Percentiles rank a stretch among this genome's conserved stretches.
These are phyloP conservation scores for Lissocephala sabroskyi DNA, from an alignment of 2,888 invertebrate species.

Conservation along the genomic window DNA sequence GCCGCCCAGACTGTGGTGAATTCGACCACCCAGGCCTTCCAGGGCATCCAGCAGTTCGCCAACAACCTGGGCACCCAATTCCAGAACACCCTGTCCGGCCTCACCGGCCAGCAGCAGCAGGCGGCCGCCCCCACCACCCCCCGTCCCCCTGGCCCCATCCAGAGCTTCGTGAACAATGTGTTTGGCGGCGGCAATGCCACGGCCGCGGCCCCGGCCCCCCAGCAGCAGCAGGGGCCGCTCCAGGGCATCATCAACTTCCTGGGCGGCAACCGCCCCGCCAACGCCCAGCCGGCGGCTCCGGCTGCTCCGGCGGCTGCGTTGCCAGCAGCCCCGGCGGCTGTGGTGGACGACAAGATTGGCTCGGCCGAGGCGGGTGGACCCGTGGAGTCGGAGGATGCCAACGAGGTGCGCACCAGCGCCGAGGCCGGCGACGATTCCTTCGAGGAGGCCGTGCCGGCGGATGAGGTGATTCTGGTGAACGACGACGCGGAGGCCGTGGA, in stretches of 20 bases:
- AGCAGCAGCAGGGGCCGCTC: constrained; percentile 54
- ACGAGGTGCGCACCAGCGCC: constrained; percentile 58
- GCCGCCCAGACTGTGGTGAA: constrained; percentile 59
- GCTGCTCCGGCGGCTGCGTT: constrained; percentile 26
- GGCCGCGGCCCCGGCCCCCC: constrained; percentile 31
- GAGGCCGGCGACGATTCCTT: constrained; percentile 59
- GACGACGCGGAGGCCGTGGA: constrained; percentile 47
- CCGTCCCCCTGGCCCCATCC: constrained; percentile 68
- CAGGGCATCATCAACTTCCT: constrained; percentile 68
- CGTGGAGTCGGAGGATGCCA: constrained; percentile 31
- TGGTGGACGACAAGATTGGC: constrained; percentile 29
- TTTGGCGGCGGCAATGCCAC: constrained; percentile 58
- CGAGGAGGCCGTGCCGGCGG: constrained; percentile 58
- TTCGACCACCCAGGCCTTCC: constrained; percentile 60
- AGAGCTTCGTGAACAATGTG: constrained; percentile 62
- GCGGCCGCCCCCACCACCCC: constrained; percentile 46
- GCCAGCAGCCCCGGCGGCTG: constrained; percentile 31
- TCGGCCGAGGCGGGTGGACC: constrained; percentile 8
- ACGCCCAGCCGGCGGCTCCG: constrained; percentile 17
- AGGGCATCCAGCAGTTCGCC: constrained; percentile 65
- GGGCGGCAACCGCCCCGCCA: constrained; percentile 65
- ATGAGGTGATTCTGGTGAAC: constrained; percentile 67
- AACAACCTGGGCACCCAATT: constrained; percentile 58
- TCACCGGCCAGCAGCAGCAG: constrained; percentile 51
- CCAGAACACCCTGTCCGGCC: constrained; percentile 58